Conservation (phyloP, 2,888 invertebrate genomes). For the Graphium colonna region DNA sequence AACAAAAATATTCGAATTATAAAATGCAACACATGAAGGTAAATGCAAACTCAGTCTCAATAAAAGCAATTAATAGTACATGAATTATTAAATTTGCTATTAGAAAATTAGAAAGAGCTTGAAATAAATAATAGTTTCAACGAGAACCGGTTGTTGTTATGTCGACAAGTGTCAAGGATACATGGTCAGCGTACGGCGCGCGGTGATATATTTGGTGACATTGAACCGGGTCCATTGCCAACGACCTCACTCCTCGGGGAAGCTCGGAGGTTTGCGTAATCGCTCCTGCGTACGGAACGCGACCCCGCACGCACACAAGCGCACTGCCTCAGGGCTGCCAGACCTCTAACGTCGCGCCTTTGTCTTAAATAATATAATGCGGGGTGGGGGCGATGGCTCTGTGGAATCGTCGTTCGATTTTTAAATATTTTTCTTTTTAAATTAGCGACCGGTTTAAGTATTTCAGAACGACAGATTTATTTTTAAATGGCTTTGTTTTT, state of each 20-base stretch:
- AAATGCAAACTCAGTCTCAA: too few species aligned
- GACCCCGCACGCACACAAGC: constrained; percentile 38
- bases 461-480: too few species aligned
- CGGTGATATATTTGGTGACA: constrained; percentile 80
- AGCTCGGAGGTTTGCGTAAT: constrained; percentile 75
- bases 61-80: too few species aligned
- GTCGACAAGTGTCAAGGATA: constrained; percentile 53
- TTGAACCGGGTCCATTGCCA: constrained; percentile 79
- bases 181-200: constrained; percentile 37
- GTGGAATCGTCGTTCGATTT: too few species aligned
- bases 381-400: background rate
- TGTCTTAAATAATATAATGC: constrained; percentile 3
- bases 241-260: constrained; percentile 78
- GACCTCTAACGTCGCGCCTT: constrained; percentile 11
- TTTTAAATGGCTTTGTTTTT: too few species aligned
- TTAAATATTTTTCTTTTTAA: too few species aligned
- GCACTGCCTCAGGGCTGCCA: constrained; percentile 12
- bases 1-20: too few species aligned
- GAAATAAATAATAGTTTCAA: too few species aligned
- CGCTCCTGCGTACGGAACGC: constrained; percentile 64
- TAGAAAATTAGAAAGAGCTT: too few species aligned
- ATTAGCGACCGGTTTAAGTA: too few species aligned
- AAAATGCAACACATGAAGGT: too few species aligned
- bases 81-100: too few species aligned
- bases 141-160: constrained; percentile 6